Percentiles rank a stretch among this genome's conserved stretches.
These are phyloP conservation scores for Gopherus evgoodei DNA, from an alignment of 2,113 vertebrate genomes.

Conservation along the genomic window DNA sequence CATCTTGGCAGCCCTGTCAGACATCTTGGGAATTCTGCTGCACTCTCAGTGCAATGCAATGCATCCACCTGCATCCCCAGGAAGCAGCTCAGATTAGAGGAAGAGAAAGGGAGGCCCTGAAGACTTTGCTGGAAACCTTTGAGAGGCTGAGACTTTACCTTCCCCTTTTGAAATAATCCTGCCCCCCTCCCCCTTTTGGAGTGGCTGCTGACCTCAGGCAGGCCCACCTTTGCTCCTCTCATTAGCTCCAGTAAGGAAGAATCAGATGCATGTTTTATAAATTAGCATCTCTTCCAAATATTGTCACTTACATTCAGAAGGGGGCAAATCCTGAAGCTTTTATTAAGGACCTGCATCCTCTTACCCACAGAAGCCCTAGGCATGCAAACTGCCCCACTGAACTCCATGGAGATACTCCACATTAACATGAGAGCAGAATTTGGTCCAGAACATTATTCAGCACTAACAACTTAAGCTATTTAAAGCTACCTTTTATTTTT, in stretches of 20 bases:
- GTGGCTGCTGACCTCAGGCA: not conserved
- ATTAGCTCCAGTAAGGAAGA: accelerated
- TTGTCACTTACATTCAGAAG: not conserved
- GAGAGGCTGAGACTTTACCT: not conserved
- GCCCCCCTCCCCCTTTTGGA: not conserved
- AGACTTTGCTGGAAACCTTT: not conserved
- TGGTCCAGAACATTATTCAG: not conserved
- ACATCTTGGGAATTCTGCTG: not conserved
- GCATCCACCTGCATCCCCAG: not conserved
- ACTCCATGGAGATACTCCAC: not conserved
- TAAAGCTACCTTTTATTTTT: not conserved
- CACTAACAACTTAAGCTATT: not conserved
- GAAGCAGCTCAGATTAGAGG: not conserved
- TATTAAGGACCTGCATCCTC: not conserved
- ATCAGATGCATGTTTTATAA: not conserved
- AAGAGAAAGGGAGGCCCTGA: not conserved
- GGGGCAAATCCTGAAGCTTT: not conserved
- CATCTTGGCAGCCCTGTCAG: not conserved
- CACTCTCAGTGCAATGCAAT: not conserved
- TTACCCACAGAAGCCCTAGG: accelerated
- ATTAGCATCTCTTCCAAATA: not conserved
- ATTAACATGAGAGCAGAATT: not conserved
- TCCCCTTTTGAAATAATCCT: not conserved
- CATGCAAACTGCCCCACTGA: not conserved
- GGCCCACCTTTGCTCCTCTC: not conserved